Percentiles rank a stretch among this genome's conserved stretches.
Evolutionary conservation across 1,140 invertebrate genomes (phyloP).

Genomic region (Trichoplusia ni): DNA sequence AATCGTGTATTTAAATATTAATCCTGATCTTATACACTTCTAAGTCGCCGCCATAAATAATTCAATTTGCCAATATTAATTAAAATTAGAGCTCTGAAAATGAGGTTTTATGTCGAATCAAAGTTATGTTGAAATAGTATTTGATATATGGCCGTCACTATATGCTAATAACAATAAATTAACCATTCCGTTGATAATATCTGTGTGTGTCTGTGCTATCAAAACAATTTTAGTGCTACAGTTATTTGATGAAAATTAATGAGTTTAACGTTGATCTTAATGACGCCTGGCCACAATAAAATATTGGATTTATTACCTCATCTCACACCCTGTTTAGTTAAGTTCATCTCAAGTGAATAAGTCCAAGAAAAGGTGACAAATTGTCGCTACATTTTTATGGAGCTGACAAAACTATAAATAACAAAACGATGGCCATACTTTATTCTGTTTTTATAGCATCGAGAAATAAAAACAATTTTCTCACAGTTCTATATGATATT

Average conservation of each 20-base stretch:
- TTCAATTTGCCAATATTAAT: neutral
- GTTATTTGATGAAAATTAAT: constrained; percentile 26
- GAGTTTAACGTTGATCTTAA: constrained; percentile 19
- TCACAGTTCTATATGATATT: neutral
- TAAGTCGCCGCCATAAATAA: no score
- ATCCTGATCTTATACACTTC: no score
- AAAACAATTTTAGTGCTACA: constrained; percentile 19
- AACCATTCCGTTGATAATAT: constrained; percentile 10
- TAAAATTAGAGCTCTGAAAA: neutral
- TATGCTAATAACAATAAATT: constrained; percentile 6
- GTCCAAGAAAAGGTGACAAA: neutral
- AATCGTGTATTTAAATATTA: no score
- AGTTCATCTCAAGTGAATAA: no score
- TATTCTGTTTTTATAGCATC: neutral
- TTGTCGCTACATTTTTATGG: constrained; percentile 6
- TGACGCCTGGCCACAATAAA: neutral
- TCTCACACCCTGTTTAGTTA: neutral
- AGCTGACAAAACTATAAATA: constrained; percentile 11
- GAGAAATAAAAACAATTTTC: neutral
- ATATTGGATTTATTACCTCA: neutral
- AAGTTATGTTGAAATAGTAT: neutral
- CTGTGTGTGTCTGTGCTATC: constrained; percentile 9
- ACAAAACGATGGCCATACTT: neutral
- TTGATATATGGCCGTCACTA: constrained; percentile 3
- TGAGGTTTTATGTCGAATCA: neutral